phyloP scores from a whole-genome alignment of 2,113 vertebrate species.

The Mustelus asterias region DNA sequence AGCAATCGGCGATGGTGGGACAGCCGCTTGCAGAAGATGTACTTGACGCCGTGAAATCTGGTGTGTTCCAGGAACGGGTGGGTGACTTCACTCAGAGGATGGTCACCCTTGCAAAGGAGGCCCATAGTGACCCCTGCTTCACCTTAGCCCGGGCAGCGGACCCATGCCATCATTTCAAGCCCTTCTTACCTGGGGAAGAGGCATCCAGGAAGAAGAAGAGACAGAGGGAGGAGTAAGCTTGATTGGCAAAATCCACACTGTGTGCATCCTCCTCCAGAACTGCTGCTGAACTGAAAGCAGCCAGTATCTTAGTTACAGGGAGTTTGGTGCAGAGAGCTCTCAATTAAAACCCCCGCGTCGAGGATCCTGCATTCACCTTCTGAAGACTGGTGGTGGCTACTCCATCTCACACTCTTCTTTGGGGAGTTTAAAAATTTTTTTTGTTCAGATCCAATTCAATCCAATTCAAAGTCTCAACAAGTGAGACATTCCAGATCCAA shows the following conservation, averaged over 20 bases:
- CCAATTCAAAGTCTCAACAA: too few relatives aligned
- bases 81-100: slow-evolving; percentile 57
- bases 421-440: background rate
- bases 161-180: background rate
- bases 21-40: slow-evolving; percentile 57
- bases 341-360: background rate
- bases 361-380: background rate
- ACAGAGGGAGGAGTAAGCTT: background rate
- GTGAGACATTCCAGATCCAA: too few relatives aligned
- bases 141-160: background rate
- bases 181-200: background rate
- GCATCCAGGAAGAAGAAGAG: background rate
- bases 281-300: background rate
- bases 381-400: background rate
- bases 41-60: slow-evolving; percentile 62
- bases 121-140: slow-evolving; percentile 40
- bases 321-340: background rate
- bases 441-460: too few relatives aligned
- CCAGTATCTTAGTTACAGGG: background rate
- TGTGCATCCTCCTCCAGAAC: background rate
- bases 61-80: slow-evolving; percentile 61
- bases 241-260: background rate
- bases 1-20: slow-evolving; percentile 64
- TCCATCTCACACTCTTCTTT: background rate
- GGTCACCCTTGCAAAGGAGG: slow-evolving; percentile 17